Base-by-base conservation (phyloP, 1,140 invertebrate genomes). In the Hylyphantes graminicola region DNA sequence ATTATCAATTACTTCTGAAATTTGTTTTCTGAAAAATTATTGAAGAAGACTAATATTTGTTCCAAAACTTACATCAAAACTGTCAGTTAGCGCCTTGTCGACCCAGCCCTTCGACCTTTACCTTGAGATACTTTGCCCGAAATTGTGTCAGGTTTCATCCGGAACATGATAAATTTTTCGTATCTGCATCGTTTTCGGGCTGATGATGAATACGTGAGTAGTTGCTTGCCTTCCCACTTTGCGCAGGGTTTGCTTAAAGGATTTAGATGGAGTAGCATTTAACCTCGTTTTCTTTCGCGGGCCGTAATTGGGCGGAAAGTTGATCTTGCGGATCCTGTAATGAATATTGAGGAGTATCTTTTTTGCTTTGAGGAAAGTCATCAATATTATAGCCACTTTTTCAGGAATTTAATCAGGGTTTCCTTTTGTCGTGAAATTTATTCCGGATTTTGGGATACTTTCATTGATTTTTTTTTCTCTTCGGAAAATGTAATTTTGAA, bases 131-230 rank as follows among this genome's bases (percentile, higher is more conserved):
- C 55, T 76, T 81, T 63, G 17, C 68, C 15, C 19, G 68, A 81
- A 70, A 81, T 81, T 73, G 79, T 81, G 79, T 81, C 79, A 81
- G 68, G 68, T 64, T 81, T 81, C 67, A 53, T 72, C 50, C 35
- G 50, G 79, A 73, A 63, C 50, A 73, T 81, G 79, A 81, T 81
- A 81, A 81, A 81, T 81, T 63, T 81, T 59, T 64, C 15, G 35
- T 12, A 15, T 21, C 12, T 70, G 55, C 72, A 57, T 74, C 53
- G 70, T 59, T 11, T 13, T 21, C 72, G n/a, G 17, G 55, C 72
- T 61, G 51, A 17, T 78, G 76, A 78, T 78, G 76, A 78, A 78
- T 78, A 61, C 63, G 17, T 78, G 64, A 59, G 77, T 80, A 61
- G 76, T 15, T 67, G 63, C 17, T 17, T 72, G 11, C 13, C 68